phyloP scores from a whole-genome alignment of 1,140 invertebrate genomes.

The Drosophila nebulosa region DNA sequence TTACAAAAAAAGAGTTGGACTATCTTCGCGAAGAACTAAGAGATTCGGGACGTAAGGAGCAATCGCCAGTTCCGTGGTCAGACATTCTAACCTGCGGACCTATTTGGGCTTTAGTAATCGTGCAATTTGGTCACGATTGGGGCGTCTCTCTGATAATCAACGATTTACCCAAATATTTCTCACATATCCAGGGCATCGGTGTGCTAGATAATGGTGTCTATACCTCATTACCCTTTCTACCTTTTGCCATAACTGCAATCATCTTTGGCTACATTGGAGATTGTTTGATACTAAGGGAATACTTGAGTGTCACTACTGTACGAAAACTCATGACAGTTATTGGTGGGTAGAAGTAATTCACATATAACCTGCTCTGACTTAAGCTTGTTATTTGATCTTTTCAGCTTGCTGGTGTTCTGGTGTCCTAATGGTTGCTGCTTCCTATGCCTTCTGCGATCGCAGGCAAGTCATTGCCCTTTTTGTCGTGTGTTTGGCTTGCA shows the following conservation, averaged over 20 bases:
- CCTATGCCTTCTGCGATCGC: background rate
- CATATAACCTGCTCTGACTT: background rate
- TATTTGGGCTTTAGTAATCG: background rate
- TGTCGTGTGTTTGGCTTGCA: background rate
- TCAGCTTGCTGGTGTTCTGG: background rate
- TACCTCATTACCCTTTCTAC: background rate
- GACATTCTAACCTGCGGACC: background rate
- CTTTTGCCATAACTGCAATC: background rate
- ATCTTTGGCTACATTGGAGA: background rate
- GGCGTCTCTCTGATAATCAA: background rate
- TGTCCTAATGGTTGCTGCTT: background rate
- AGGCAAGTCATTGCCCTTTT: background rate
- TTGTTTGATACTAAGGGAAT: background rate
- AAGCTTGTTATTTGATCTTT: background rate
- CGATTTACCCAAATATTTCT: background rate
- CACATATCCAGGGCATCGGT: background rate
- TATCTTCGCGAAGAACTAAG: constrained; percentile 39
- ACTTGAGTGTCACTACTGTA: background rate
- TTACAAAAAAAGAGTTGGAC: constrained; percentile 86
- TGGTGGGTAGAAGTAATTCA: background rate
- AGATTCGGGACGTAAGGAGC: background rate
- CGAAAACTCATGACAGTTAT: background rate
- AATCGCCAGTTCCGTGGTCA: constrained; percentile 39
- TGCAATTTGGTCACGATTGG: background rate
- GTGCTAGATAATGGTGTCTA: background rate